Base-by-base conservation (phyloP, 2,113 vertebrate species). In the Asarcornis scutulata region DNA sequence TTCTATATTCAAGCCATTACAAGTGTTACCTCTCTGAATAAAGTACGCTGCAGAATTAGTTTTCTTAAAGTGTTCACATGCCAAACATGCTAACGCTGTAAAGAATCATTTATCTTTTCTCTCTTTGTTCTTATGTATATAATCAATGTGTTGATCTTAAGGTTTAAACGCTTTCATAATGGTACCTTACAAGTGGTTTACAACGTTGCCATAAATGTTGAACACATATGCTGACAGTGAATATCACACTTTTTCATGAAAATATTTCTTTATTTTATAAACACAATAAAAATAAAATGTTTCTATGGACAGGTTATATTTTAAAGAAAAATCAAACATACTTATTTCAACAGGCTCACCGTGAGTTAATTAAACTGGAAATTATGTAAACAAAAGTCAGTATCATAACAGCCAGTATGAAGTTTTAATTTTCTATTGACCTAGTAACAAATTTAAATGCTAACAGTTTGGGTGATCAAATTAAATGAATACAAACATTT, bases 401-500 rank as follows among this genome's bases (percentile, higher is more conserved):
- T 38, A 92, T 93, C 94, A 69, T 77, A 92, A 91, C 63, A 78
- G 80, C 26, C 7, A 1, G 59, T 87, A 92, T 80, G 86, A 96
- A 88, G 83, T 94, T 96, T 88, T 91, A 84, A 79, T 93, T 96
- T 96, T 91, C 87, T 95, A 84, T 83, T 97, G 92, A 96, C 89
- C 85, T 92, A 86, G 91, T 74, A 81, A 97, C 96, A 96, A 97
- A 95, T 96, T 95, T 94, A 95, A 97, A 97, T 23, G 55, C 74
- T 96, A 95, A 93, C 86, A 83, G 44, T 96, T 97, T 96, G 91
- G 82, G 38, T 93, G 91, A 97, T 96, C 88, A 97, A 97, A 97
- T 97, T 96, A 97, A 98, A 97, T 52, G 67, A 97, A 97, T 86
- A 92, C 96, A 98, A 97, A 97, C 91, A 93, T 91, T 98, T 97